phyloP scores from a whole-genome alignment of 2,113 vertebrate genomes.

The Tyto alba region DNA sequence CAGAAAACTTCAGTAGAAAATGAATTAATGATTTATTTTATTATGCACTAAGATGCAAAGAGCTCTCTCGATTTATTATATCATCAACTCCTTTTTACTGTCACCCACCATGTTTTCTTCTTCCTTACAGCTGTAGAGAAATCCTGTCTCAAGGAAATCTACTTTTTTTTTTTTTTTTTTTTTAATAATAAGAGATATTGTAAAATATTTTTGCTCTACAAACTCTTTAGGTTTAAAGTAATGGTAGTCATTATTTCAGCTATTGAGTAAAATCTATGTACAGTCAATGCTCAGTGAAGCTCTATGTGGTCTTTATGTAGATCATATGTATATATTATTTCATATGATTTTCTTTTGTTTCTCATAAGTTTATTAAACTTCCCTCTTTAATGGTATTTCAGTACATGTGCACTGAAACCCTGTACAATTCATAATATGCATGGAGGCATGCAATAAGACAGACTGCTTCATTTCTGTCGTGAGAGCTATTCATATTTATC shows the following conservation, averaged over 20 bases:
- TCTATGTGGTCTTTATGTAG: background rate
- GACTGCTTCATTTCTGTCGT: background rate
- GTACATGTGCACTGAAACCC: background rate
- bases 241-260: background rate
- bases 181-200: background rate
- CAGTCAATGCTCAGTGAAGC: background rate
- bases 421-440: background rate
- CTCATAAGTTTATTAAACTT: background rate
- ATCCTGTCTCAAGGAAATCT: background rate
- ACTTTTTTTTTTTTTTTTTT: too few relatives aligned
- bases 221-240: background rate
- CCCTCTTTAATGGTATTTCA: background rate
- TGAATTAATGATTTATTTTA: background rate
- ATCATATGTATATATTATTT: background rate
- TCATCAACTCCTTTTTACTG: background rate
- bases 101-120: background rate
- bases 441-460: background rate
- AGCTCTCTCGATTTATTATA: background rate
- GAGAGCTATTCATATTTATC: background rate
- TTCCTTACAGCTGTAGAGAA: background rate
- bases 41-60: background rate
- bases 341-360: background rate
- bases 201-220: background rate
- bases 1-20: background rate
- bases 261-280: background rate